Base-by-base conservation (phyloP, 2,888 invertebrate genomes). In the Rhagonycha fulva region DNA sequence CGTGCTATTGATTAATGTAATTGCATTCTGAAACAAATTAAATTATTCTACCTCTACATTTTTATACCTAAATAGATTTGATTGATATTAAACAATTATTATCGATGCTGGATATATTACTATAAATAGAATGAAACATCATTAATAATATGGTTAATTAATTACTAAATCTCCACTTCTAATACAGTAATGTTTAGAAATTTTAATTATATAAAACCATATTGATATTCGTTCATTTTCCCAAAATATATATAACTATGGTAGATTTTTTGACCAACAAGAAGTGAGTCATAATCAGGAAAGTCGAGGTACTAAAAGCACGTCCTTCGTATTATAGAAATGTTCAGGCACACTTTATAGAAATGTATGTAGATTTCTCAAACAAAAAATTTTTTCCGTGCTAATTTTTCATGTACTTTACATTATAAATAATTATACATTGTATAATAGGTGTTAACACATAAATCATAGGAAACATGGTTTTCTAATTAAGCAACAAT, bases 1-100 rank as follows among this genome's bases (percentile, higher is more conserved):
- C 12, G 28, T 14, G 9, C n/a, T 32, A 47, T n/a, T 32, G 32
- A 30, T 24, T 61, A 60, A 23, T 60, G 61, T 23, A n/a, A 61
- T 23, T 14, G 70, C 74, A 76, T 76, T 76, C 76, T 76, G 76
- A 32, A 74, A 76, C 14, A 70, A 60, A 70, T 47, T 7, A 47
- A 47, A 47, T n/a, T 47, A 1, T 47, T n/a, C n/a, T n/a, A 47
- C n/a, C n/a, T n/a, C 9, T 2, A 47, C 47, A 47, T 47, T 47
- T 12, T n/a, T n/a, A n/a, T 47, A n/a, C n/a, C 47, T 5, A n/a
- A 47, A 47, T 47, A 12, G 11, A 47, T 12, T 47, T n/a, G 4
- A 47, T n/a, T 12, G 47, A 28, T 2, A 9, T 28, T 28, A 9
- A 28, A 9, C 28, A 19, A 19, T 19, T 19, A 28, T 28, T 28